phyloP scores from a whole-genome alignment of 2,888 invertebrate species.

The Iselma pallidipennis region DNA sequence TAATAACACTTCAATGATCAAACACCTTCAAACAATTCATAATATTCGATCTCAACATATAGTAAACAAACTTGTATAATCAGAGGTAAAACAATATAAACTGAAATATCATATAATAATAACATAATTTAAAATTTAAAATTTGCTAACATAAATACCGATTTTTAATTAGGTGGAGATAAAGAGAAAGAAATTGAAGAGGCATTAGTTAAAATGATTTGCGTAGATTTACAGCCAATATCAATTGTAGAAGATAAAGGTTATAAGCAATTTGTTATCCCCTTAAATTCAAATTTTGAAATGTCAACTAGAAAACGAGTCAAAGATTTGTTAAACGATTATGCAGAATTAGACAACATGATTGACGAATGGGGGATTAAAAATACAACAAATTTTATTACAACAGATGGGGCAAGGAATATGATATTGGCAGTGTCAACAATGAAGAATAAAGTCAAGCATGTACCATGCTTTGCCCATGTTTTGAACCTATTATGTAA shows the following conservation, averaged over 20 bases:
- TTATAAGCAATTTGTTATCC: neutral
- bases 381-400: neutral
- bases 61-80: too few relatives aligned
- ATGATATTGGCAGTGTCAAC: neutral
- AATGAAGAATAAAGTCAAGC: neutral
- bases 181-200: too few relatives aligned
- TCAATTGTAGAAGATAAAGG: neutral
- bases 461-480: neutral
- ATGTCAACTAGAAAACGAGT: neutral
- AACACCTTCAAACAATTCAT: too few relatives aligned
- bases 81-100: too few relatives aligned
- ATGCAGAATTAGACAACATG: neutral
- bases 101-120: too few relatives aligned
- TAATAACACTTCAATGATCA: too few relatives aligned
- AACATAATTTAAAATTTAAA: too few relatives aligned
- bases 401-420: neutral
- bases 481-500: neutral
- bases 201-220: too few relatives aligned
- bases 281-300: neutral
- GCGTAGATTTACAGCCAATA: neutral
- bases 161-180: too few relatives aligned
- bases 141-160: too few relatives aligned
- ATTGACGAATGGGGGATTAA: neutral
- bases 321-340: neutral
- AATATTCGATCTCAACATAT: too few relatives aligned